Evolutionary conservation across 2,888 invertebrate species (phyloP).

Genomic region (Drosophila prostipennis): DNA sequence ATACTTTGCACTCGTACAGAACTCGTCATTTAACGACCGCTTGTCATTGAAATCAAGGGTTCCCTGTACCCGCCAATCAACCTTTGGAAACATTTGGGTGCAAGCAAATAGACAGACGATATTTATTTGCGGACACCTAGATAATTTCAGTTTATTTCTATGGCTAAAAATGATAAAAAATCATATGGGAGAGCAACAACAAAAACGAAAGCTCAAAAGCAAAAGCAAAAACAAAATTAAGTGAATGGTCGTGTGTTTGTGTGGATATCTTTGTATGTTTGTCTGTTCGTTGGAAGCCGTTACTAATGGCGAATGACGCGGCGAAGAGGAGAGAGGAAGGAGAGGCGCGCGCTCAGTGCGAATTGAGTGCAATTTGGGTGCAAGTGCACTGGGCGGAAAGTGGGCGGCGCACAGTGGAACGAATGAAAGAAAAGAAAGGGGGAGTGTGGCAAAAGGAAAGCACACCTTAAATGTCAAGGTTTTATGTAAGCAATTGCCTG

Average conservation of each 20-base stretch:
- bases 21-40: slow-evolving; percentile 1
- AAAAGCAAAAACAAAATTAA: slow-evolving; percentile 33
- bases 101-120: slow-evolving; percentile 60
- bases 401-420: slow-evolving; percentile 33
- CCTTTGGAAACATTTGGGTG: slow-evolving; percentile 48
- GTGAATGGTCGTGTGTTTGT: slow-evolving; percentile 40
- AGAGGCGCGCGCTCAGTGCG: slow-evolving; percentile 21
- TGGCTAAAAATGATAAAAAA: slow-evolving; percentile 54
- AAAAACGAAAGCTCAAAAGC: slow-evolving; percentile 8
- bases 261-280: slow-evolving; percentile 5
- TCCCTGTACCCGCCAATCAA: slow-evolving; percentile 51
- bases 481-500: slow-evolving; percentile 12
- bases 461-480: slow-evolving; percentile 25
- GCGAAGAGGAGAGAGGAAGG: slow-evolving; percentile 4
- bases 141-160: slow-evolving; percentile 49
- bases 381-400: slow-evolving; percentile 42
- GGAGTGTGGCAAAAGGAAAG: not conserved
- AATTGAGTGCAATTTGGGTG: slow-evolving; percentile 45
- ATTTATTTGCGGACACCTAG: slow-evolving; percentile 26
- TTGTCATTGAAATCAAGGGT: slow-evolving; percentile 28
- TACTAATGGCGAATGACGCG: slow-evolving; percentile 42
- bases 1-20: not conserved
- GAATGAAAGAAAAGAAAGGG: not conserved
- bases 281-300: slow-evolving; percentile 31
- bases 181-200: slow-evolving; percentile 36